Evolutionary conservation across 2,113 vertebrate genomes (phyloP).

Genomic region (Xyrauchen texanus): DNA sequence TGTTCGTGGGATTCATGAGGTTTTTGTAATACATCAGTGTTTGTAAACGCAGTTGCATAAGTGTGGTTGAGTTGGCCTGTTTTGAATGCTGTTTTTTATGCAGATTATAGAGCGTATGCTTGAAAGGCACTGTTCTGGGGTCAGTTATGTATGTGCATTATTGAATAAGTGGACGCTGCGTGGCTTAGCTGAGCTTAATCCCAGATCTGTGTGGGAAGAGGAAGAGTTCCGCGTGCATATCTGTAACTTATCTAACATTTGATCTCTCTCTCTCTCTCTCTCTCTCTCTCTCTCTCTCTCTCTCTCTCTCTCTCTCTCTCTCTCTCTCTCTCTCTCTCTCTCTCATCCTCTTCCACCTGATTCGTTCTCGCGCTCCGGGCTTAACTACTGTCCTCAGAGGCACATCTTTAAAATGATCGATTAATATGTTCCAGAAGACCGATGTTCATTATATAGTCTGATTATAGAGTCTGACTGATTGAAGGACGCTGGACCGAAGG

Average conservation of each 20-base stretch:
- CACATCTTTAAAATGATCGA: too few species aligned
- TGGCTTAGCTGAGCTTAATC: background rate
- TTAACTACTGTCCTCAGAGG: too few species aligned
- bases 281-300: constrained; percentile 31
- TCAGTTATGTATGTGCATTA: background rate
- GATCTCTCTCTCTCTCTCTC: constrained; percentile 43
- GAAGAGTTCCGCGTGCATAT: constrained; percentile 48
- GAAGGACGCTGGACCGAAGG: background rate
- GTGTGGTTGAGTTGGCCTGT: background rate
- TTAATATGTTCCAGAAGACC: too few species aligned
- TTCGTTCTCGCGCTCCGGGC: too few species aligned
- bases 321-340: too few species aligned
- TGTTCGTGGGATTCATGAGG: too few species aligned
- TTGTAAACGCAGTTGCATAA: too few species aligned
- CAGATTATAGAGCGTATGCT: too few species aligned
- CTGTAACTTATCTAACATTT: constrained; percentile 38
- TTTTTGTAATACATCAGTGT: too few species aligned
- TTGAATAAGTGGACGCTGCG: background rate
- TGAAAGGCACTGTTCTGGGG: background rate
- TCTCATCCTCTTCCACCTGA: too few species aligned
- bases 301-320: too few species aligned
- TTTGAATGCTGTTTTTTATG: background rate
- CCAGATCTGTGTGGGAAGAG: constrained; percentile 28
- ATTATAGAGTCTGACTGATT: background rate
- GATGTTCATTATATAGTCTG: background rate